phyloP scores from a whole-genome alignment of 2,888 invertebrate genomes.

The Crematogaster levior region DNA sequence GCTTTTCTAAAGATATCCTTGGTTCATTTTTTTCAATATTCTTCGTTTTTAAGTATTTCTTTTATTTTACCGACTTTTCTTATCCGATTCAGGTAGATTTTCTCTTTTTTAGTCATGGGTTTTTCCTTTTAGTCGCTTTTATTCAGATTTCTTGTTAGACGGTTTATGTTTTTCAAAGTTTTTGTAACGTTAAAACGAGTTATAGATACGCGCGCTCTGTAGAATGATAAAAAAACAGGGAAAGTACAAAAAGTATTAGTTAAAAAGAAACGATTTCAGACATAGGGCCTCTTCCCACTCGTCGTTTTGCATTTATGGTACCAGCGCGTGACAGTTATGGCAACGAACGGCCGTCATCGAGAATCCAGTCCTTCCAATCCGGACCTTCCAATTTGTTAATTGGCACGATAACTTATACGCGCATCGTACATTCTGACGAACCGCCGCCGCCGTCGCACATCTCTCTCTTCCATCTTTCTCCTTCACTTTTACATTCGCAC shows the following conservation, averaged over 20 bases:
- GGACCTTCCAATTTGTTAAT: slow-evolving; percentile 81
- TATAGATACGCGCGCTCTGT: not conserved
- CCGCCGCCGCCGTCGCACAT: slow-evolving; percentile 10
- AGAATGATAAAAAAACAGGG: not conserved
- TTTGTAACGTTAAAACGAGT: not conserved
- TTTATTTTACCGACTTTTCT: no score
- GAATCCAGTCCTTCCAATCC: slow-evolving; percentile 62
- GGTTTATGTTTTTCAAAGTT: not conserved
- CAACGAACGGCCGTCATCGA: slow-evolving; percentile 80
- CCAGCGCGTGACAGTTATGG: slow-evolving; percentile 81
- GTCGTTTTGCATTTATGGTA: slow-evolving; percentile 78
- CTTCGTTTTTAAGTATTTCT: not conserved
- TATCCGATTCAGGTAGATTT: not conserved
- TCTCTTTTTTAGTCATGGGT: no score
- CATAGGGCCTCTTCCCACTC: slow-evolving; percentile 37
- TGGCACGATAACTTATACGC: slow-evolving; percentile 76
- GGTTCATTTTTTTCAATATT: not conserved
- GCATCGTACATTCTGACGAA: slow-evolving; percentile 44
- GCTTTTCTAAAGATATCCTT: not conserved
- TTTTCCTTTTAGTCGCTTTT: not conserved
- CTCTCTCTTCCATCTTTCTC: not conserved
- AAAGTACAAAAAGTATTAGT: not conserved
- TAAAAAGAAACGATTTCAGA: slow-evolving; percentile 4
- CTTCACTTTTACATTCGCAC: slow-evolving; percentile 42
- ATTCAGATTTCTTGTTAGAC: not conserved